Evolutionary conservation across 92 coral and sea anemone species (phyloP).

Genomic region (Virgularia gustaviana): DNA sequence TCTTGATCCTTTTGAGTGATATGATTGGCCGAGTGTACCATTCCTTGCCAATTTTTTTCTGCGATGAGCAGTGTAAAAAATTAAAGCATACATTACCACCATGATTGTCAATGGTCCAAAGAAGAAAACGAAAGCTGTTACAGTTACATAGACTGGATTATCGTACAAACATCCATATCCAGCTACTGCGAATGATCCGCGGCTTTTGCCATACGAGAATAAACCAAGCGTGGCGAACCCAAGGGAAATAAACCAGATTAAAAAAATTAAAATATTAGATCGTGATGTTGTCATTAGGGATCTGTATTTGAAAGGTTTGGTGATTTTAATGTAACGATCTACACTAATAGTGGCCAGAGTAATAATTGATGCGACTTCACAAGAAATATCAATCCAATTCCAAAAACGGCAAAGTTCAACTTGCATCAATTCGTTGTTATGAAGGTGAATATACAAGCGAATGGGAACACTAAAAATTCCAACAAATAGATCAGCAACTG

Average conservation of each 20-base stretch:
- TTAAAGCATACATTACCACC: slow-evolving; percentile 20
- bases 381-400: slow-evolving; percentile 31
- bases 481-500: slow-evolving; percentile 28
- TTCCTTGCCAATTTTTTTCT: slow-evolving; percentile 38
- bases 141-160: slow-evolving; percentile 19
- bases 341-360: slow-evolving; percentile 32
- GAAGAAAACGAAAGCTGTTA: slow-evolving; percentile 26
- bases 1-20: neutral
- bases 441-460: slow-evolving; percentile 16
- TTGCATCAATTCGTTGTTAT: neutral
- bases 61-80: slow-evolving; percentile 35
- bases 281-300: slow-evolving; percentile 8
- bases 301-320: slow-evolving; percentile 31
- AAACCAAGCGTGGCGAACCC: slow-evolving; percentile 34
- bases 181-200: slow-evolving; percentile 1
- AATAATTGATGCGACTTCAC: slow-evolving; percentile 29
- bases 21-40: slow-evolving; percentile 34
- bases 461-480: slow-evolving; percentile 30
- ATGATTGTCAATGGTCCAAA: slow-evolving; percentile 24
- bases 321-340: slow-evolving; percentile 31
- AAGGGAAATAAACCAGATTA: slow-evolving; percentile 35
- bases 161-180: slow-evolving; percentile 36
- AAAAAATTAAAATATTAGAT: slow-evolving; percentile 20
- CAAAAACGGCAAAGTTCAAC: slow-evolving; percentile 30
- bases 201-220: slow-evolving; percentile 27